These are phyloP conservation scores for Gambelia wislizenii DNA, from an alignment of 2,797 vertebrate genomes.

Conservation along the genomic window DNA sequence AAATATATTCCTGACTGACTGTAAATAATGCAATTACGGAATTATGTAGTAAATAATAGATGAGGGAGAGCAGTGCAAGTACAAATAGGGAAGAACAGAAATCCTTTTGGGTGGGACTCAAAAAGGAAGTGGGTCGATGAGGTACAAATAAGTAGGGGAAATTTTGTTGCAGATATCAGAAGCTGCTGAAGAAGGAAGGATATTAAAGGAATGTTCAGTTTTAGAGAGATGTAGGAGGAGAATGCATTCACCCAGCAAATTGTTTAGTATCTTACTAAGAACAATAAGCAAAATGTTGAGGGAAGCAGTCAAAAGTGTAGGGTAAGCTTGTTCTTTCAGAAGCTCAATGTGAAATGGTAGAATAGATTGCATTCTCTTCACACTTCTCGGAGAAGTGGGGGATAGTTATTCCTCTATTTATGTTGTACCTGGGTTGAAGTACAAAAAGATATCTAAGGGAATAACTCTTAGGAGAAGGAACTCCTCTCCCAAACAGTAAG, in stretches of 20 bases:
- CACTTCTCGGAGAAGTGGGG: not conserved
- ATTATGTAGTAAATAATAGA: conserved; percentile 13
- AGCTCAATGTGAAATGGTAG: not conserved
- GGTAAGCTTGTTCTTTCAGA: not conserved
- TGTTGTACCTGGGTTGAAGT: not conserved
- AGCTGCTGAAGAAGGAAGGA: conserved; percentile 39
- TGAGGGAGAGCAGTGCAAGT: not conserved
- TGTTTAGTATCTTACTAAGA: not conserved
- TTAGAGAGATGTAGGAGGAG: conserved; percentile 55
- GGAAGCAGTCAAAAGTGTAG: not conserved
- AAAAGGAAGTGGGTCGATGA: not conserved
- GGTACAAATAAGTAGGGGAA: conserved; percentile 15
- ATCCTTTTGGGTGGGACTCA: not conserved
- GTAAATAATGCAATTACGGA: conserved; percentile 37
- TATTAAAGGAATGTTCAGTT: conserved; percentile 51
- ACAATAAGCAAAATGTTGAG: conserved; percentile 22
- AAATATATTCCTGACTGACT: conserved; percentile 28
- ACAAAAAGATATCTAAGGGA: not conserved
- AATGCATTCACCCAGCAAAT: conserved; percentile 22
- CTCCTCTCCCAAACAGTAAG: not conserved
- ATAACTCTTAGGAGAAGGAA: not conserved
- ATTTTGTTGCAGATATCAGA: conserved; percentile 21
- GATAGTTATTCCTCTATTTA: not conserved
- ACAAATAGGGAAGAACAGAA: not conserved
- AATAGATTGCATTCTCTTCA: not conserved